These are phyloP conservation scores for Thripadectes ignobilis DNA, from an alignment of 2,797 vertebrate species.

Conservation along the genomic window DNA sequence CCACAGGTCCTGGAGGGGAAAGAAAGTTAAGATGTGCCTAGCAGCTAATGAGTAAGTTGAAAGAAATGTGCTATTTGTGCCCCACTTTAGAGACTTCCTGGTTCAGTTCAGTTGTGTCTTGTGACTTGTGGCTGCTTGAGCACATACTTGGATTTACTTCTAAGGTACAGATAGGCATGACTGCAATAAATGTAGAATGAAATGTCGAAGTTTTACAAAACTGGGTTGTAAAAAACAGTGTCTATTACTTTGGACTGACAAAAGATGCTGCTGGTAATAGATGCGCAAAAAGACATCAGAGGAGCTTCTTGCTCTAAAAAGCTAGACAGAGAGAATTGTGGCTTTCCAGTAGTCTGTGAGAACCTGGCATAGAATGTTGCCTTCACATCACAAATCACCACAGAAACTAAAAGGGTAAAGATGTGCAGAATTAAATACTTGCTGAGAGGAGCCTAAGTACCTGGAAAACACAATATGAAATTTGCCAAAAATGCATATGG, in stretches of 20 bases:
- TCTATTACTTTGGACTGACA: neutral
- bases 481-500: neutral
- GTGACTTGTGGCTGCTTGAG: neutral
- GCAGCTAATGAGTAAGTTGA: neutral
- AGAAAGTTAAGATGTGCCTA: neutral
- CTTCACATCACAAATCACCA: neutral
- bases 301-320: neutral
- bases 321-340: neutral
- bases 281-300: neutral
- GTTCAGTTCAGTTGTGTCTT: neutral
- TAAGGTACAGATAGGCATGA: neutral
- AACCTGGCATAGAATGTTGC: neutral
- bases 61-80: neutral
- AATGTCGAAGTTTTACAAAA: neutral
- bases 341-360: slow-evolving; percentile 21
- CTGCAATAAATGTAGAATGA: neutral
- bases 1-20: neutral
- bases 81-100: neutral
- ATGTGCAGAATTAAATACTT: slow-evolving; percentile 28
- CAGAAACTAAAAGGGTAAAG: slow-evolving; percentile 22
- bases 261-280: neutral
- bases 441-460: neutral
- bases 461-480: neutral
- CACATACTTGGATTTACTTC: neutral
- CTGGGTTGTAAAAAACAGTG: neutral